Evolutionary conservation across 2,113 vertebrate species (phyloP).

Genomic region (Thamnophis sirtalis): DNA sequence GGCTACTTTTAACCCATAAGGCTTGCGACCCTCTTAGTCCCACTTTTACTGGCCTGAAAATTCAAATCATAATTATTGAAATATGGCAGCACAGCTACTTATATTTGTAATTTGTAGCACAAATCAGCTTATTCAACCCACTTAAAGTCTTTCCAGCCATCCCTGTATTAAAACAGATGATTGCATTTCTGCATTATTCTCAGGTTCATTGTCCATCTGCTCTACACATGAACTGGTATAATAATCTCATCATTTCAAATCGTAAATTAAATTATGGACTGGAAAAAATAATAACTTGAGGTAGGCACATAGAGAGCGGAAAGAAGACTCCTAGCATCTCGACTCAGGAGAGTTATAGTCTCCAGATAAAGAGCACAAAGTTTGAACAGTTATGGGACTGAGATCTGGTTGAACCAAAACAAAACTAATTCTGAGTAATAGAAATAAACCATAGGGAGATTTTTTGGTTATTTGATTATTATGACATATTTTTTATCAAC

Average conservation of each 20-base stretch:
- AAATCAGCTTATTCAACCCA: background rate
- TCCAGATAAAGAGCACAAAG: background rate
- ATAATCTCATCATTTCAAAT: background rate
- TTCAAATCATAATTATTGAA: background rate
- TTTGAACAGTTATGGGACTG: background rate
- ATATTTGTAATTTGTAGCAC: background rate
- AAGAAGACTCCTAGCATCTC: background rate
- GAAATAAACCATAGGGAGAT: background rate
- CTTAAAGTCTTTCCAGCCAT: background rate
- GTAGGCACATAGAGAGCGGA: background rate
- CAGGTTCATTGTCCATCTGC: background rate
- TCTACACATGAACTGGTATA: background rate
- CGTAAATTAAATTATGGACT: background rate
- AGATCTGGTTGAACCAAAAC: background rate
- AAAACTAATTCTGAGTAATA: background rate
- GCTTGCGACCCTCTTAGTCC: background rate
- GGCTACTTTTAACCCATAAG: background rate
- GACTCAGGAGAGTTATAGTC: background rate
- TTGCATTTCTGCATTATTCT: background rate
- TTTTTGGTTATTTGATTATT: background rate
- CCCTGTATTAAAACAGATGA: background rate
- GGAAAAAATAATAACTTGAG: background rate
- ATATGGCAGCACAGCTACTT: background rate
- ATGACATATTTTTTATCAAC: background rate
- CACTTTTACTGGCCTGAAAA: background rate